Conservation (phyloP, 2,797 vertebrate species). For the Muraenolepis orangiensis region DNA sequence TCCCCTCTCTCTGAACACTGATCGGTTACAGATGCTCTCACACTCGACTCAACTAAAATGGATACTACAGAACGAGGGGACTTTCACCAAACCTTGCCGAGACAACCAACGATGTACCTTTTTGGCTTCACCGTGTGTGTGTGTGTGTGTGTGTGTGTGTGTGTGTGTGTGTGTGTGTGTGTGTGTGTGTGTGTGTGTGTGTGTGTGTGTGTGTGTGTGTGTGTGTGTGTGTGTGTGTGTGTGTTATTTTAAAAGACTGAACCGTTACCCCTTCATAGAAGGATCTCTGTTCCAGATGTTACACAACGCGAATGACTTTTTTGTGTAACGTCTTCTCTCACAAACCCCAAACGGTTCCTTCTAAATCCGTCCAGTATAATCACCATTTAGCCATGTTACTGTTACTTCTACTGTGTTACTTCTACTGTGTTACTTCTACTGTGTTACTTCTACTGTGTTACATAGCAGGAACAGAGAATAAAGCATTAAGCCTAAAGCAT, state of each 20-base stretch:
- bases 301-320: neutral
- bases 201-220: too few species aligned
- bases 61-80: slow-evolving; percentile 26
- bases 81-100: neutral
- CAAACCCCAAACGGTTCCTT: neutral
- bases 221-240: neutral
- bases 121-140: too few species aligned
- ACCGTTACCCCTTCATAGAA: neutral
- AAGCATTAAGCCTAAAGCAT: too few species aligned
- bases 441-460: too few species aligned
- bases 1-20: slow-evolving; percentile 52
- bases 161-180: too few species aligned
- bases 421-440: too few species aligned
- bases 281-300: neutral
- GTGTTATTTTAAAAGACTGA: too few species aligned
- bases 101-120: neutral
- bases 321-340: neutral
- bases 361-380: too few species aligned
- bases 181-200: neutral
- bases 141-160: neutral
- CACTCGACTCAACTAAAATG: slow-evolving; percentile 42
- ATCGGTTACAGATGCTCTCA: slow-evolving; percentile 77
- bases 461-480: too few species aligned
- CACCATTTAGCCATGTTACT: too few species aligned
- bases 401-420: too few species aligned